A percentile compares a stretch with the other conserved stretches of the same genome.
Evolutionary conservation across 92 coral and sea anemone genomes (phyloP).

Genomic region (Virgularia gustaviana): DNA sequence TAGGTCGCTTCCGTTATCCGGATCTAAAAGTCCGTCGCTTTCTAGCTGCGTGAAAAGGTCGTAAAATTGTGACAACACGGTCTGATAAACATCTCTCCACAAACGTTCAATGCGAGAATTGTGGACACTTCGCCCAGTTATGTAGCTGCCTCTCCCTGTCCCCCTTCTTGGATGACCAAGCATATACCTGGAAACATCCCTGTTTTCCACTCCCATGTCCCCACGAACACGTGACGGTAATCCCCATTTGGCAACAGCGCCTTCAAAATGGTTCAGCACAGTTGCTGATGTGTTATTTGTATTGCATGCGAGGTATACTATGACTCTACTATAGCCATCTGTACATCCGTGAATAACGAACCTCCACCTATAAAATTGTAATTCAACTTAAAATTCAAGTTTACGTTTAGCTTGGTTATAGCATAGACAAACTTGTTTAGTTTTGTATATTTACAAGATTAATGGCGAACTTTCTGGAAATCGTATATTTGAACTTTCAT

Average conservation of each 20-base stretch:
- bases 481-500: no score
- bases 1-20: constrained; percentile 40
- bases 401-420: no score
- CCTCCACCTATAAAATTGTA: constrained; percentile 38
- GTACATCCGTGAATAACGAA: constrained; percentile 56
- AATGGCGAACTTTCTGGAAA: no score
- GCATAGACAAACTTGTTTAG: no score
- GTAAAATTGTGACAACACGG: constrained; percentile 33
- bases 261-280: constrained; percentile 37
- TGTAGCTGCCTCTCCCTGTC: constrained; percentile 51
- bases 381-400: no score
- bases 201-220: constrained; percentile 64
- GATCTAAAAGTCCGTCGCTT: constrained; percentile 6
- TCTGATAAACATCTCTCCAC: constrained; percentile 47
- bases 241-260: constrained; percentile 53
- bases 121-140: constrained; percentile 48
- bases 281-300: constrained; percentile 46
- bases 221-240: constrained; percentile 60
- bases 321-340: constrained; percentile 56
- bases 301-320: constrained; percentile 43
- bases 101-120: constrained; percentile 50
- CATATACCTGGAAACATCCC: constrained; percentile 52
- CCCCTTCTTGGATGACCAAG: constrained; percentile 43
- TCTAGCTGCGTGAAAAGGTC: constrained; percentile 42
- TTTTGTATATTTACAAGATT: no score